Evolutionary conservation across 2,797 vertebrate species (phyloP), one percentile per base, ranked within the genome.

Genomic region (Sandelia bainsii): DNA sequence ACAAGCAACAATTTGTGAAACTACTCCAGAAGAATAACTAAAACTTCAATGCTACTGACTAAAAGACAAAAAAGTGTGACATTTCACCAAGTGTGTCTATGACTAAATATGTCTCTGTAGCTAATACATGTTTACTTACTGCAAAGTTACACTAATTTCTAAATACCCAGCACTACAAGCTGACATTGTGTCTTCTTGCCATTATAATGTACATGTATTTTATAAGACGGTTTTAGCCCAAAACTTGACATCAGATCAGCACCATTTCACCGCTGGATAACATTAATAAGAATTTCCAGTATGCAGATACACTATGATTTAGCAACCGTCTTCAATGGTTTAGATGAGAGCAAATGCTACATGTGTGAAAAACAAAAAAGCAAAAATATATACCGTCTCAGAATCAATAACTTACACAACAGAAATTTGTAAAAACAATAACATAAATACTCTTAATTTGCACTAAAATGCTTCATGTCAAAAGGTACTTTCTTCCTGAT

Each of bases 1-100:
- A 79, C 2, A 34, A 73, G 49, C 51, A 32, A 11, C 52, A 51
- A 69, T 42, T 52, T 50, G 19, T 58, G n/a, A 63, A 62, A 39
- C 23, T 13, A 23, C 20, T 4, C 34, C 27, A 63, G 9, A 22
- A 27, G 4, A 57, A 54, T 11, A 52, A 50, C 3, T 3, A 46
- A 52, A 79, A 45, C 51, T 48, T 62, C 12, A 29, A 8, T 37
- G n/a, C 9, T 42, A 7, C 56, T 65, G 16, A n/a, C 27, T 20
- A 9, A 46, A 46, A 57, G 17, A 57, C 8, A 29, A n/a, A 34
- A 9, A 23, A 19, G 11, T 25, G 16, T 16, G 8, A 46, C 37
- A 13, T 56, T 51, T 56, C 20, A 50, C 14, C 32, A 49, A 32
- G 2, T 25, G 42, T 12, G 32, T 16, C 11, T 17, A 39, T 46